Conservation (phyloP, 2,113 vertebrate species). For the Corapipo altera region DNA sequence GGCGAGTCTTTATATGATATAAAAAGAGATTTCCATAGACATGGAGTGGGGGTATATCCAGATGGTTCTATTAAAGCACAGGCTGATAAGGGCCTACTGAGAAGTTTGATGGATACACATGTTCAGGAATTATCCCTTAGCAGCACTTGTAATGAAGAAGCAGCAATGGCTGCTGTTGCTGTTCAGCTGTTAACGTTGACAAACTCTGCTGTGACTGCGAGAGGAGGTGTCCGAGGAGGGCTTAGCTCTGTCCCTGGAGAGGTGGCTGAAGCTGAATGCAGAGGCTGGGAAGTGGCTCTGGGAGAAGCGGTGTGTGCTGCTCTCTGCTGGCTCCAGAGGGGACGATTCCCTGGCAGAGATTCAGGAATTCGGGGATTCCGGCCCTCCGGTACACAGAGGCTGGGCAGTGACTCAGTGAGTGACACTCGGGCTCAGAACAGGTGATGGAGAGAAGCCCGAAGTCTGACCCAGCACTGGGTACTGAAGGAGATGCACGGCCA, state of each 20-base stretch:
- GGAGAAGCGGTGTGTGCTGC: slow-evolving; percentile 47
- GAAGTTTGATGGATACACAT: not conserved
- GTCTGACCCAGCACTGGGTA: not conserved
- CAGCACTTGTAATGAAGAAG: not conserved
- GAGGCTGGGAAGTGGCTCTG: not conserved
- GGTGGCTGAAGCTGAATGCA: not conserved
- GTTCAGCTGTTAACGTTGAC: not conserved
- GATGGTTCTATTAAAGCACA: not conserved
- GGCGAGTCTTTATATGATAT: not conserved
- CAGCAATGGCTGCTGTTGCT: not conserved
- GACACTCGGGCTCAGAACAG: not conserved
- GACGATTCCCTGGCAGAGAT: not conserved
- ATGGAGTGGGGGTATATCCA: not conserved
- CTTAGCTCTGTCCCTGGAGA: not conserved
- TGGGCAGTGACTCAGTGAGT: not conserved
- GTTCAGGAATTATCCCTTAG: not conserved
- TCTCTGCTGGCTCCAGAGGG: slow-evolving; percentile 18
- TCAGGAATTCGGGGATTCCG: not conserved
- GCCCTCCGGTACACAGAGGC: not conserved
- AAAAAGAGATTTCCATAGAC: not conserved
- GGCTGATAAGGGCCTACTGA: not conserved
- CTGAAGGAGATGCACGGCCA: not conserved
- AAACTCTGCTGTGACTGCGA: not conserved
- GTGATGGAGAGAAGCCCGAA: not conserved
- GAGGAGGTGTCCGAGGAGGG: not conserved